A percentile compares a stretch with the other conserved stretches of the same genome.
phyloP scores from a whole-genome alignment of 2,113 vertebrate species.

The Oryctolagus cuniculus region DNA sequence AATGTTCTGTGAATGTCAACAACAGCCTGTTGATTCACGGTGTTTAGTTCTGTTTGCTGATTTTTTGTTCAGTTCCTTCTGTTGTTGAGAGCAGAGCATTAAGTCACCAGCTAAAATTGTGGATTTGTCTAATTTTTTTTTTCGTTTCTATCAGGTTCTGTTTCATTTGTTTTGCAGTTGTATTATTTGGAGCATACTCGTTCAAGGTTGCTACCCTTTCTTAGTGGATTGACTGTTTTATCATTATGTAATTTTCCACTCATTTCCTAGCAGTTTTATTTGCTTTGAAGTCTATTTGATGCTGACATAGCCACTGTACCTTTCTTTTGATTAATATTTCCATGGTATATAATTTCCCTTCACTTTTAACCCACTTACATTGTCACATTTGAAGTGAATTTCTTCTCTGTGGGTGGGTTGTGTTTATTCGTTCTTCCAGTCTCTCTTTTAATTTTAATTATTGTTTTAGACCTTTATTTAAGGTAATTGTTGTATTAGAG shows the following conservation, averaged over 20 bases:
- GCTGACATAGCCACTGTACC: background rate
- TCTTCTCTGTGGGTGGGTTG: background rate
- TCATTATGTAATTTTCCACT: background rate
- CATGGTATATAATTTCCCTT: background rate
- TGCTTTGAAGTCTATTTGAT: background rate
- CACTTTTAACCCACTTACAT: background rate
- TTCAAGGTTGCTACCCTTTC: background rate
- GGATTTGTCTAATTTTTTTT: background rate
- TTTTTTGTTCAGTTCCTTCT: background rate
- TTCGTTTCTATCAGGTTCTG: background rate
- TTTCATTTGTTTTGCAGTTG: background rate
- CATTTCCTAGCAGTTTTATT: background rate
- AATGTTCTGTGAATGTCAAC: background rate
- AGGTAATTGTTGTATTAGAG: background rate
- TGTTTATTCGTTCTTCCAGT: background rate
- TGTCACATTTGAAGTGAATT: conserved; percentile 52
- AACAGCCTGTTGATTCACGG: background rate
- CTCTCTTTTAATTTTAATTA: background rate
- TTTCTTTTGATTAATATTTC: conserved; percentile 10
- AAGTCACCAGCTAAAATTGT: conserved; percentile 19
- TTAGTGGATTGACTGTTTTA: background rate
- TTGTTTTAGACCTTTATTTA: background rate
- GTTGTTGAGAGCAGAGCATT: conserved; percentile 1
- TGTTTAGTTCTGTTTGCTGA: conserved; percentile 8
- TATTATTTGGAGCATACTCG: background rate